Percentiles rank a stretch among this genome's conserved stretches.
Conservation (phyloP, 2,113 vertebrate genomes). For the Brachionichthys hirsutus region DNA sequence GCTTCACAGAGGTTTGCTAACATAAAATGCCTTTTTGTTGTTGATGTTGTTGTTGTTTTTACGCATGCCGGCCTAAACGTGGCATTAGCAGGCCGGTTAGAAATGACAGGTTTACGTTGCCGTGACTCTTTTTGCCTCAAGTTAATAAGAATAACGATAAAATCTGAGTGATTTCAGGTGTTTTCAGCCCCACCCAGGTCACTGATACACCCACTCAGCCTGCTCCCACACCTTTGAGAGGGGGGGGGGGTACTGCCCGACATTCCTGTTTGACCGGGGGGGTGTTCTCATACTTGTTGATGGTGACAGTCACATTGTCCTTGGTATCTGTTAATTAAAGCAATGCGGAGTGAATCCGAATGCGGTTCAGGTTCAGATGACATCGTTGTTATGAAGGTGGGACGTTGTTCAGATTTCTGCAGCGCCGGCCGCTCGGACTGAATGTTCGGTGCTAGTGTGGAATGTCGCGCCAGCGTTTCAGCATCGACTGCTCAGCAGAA, state of each 20-base stretch:
- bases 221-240: conserved; percentile 47
- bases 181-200: conserved; percentile 32
- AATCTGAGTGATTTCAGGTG: conserved; percentile 16
- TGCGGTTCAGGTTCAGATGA: not conserved
- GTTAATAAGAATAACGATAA: not conserved
- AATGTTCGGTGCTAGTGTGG: conserved; percentile 46
- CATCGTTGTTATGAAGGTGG: not conserved
- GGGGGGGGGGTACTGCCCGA: not conserved
- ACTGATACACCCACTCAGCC: conserved; percentile 20
- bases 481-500: conserved; percentile 12
- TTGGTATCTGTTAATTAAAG: conserved; percentile 27
- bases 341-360: conserved; percentile 3
- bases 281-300: conserved; percentile 22
- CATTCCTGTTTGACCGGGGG: too few species aligned
- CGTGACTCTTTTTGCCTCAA: not conserved
- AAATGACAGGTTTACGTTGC: conserved; percentile 11
- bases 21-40: conserved; percentile 44
- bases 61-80: conserved; percentile 52
- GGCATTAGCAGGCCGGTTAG: conserved; percentile 39
- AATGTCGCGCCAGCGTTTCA: conserved; percentile 66
- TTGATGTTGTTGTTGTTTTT: conserved; percentile 52
- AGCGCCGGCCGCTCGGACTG: conserved; percentile 8
- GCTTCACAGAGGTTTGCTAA: conserved; percentile 56
- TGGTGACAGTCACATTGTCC: conserved; percentile 17
- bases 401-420: conserved; percentile 1